phyloP scores from a whole-genome alignment of 2,113 vertebrate genomes.

The Camarhynchus parvulus region DNA sequence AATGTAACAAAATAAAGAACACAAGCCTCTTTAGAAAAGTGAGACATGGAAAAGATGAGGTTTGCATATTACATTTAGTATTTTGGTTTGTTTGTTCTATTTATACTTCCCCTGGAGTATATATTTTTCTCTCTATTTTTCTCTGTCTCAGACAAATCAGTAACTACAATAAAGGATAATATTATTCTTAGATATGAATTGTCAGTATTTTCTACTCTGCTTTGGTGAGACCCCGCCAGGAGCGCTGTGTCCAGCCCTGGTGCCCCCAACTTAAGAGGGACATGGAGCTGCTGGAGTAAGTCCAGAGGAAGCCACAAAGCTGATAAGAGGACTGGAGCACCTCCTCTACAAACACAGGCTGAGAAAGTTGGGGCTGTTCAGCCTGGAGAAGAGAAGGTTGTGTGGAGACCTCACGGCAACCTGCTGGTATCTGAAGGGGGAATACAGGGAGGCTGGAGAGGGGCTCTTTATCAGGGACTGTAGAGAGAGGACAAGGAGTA shows the following conservation, averaged over 20 bases:
- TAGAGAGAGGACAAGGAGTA: no score
- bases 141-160: background rate
- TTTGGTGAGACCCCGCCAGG: background rate
- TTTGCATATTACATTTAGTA: background rate
- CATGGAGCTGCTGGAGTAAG: background rate
- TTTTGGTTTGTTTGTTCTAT: background rate
- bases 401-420: background rate
- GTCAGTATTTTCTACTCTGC: background rate
- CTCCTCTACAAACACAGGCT: background rate
- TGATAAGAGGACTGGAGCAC: background rate
- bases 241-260: background rate
- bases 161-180: background rate
- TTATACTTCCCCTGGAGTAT: background rate
- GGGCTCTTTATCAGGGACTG: background rate
- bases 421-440: background rate
- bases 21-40: background rate
- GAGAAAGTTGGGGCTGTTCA: background rate
- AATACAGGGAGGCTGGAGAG: background rate
- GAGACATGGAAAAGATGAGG: background rate
- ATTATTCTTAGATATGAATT: background rate
- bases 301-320: background rate
- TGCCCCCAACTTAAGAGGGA: fast-evolving
- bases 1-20: background rate
- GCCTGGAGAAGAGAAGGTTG: background rate
- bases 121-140: background rate